Evolutionary conservation across 1,140 invertebrate genomes (phyloP), one percentile per base, ranked within the genome.

Genomic region (Sminthurinus signatus): DNA sequence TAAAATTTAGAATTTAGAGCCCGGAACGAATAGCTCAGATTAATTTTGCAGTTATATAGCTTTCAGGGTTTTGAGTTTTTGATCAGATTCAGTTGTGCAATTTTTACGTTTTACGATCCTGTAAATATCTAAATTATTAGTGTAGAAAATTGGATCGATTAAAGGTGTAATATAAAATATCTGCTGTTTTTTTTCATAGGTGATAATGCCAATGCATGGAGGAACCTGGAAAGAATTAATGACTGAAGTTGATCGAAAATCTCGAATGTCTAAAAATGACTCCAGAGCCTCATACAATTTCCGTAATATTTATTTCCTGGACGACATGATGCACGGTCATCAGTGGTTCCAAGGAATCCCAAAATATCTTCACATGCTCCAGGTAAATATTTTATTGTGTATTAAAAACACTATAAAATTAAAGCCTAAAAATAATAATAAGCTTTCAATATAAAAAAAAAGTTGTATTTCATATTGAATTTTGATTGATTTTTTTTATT

Each of bases 301-400:
- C 0, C 81, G 91, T 52, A 96, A 95, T 73, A 90, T 96, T 1
- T 97, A 96, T 79, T 96, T 94, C 76, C 80, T 96, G 73, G 93
- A 96, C 76, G 91, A 93, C 75, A 82, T 93, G 70, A 81, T 84
- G 23, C 87, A 91, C 74, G 83, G 85, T 58, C 88, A 92, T 72
- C 86, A 85, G 46, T 88, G 86, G 83, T 88, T 89, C 77, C 85
- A 86, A 71, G 87, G 88, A 70, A 87, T 90, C 65, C 91, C 90
- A 23, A 85, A 83, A 64, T 94, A 94, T 75, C 86, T 94, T 85
- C 91, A 96, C 76, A 94, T 94, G 91, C 75, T 94, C 71, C 70
- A 71, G 64, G 68, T 69, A 52, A n/a, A n/a, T n/a, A n/a, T n/a
- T n/a, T n/a, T n/a, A n/a, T n/a, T n/a, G n/a, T n/a, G n/a, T n/a